phyloP scores from a whole-genome alignment of 1,140 invertebrate species.

The Sinonovacula constricta region DNA sequence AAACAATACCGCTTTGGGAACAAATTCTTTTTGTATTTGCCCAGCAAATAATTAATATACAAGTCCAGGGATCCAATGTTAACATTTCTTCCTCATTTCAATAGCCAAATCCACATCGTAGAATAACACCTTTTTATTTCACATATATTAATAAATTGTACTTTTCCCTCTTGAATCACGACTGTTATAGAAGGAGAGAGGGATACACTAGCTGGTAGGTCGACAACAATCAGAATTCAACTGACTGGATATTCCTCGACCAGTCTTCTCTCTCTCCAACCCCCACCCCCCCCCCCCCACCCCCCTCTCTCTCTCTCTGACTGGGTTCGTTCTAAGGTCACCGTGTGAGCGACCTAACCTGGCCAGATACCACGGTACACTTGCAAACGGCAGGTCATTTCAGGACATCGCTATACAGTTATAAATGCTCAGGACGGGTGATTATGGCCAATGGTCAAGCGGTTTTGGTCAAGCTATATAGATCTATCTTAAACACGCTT shows the following conservation, averaged over 20 bases:
- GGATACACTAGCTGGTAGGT: background rate
- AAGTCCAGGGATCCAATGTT: too few relatives aligned
- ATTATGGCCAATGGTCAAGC: background rate
- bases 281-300: constrained; percentile 3
- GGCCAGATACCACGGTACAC: background rate
- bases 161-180: too few relatives aligned
- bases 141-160: too few relatives aligned
- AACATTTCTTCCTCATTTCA: too few relatives aligned
- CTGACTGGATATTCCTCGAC: constrained; percentile 25
- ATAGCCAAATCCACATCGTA: too few relatives aligned
- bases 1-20: too few relatives aligned
- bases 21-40: too few relatives aligned
- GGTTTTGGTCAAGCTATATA: background rate
- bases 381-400: constrained; percentile 31
- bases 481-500: too few relatives aligned
- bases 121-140: too few relatives aligned
- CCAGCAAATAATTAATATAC: too few relatives aligned
- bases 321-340: constrained; percentile 31
- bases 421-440: background rate
- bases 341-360: constrained; percentile 44
- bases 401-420: constrained; percentile 29
- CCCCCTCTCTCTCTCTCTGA: background rate
- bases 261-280: background rate
- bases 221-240: constrained; percentile 2
- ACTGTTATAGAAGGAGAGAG: background rate